Percentiles rank a stretch among this genome's conserved stretches.
Conservation (phyloP, 2,113 vertebrate genomes). For the Crotophaga sulcirostris region DNA sequence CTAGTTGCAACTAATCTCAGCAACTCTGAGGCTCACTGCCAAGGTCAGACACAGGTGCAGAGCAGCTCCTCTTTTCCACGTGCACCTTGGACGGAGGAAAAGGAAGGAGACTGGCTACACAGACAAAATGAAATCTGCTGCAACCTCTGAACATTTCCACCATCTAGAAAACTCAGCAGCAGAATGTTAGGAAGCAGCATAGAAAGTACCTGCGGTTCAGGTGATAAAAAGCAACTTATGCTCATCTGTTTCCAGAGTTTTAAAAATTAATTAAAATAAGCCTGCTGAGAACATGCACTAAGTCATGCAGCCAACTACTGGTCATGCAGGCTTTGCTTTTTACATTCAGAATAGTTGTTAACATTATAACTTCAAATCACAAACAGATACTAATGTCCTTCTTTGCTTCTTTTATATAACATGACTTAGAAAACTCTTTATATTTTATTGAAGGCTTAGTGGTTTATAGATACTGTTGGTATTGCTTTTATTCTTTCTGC, state of each 20-base stretch:
- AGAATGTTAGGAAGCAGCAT: background rate
- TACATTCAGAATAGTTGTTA: background rate
- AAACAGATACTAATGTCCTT: background rate
- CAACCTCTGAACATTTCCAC: background rate
- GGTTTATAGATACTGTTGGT: background rate
- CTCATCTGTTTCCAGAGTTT: background rate
- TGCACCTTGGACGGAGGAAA: background rate
- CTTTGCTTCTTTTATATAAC: background rate
- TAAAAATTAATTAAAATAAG: background rate
- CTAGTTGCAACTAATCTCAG: background rate
- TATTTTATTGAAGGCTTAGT: background rate
- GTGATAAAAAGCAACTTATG: background rate
- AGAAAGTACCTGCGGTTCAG: background rate
- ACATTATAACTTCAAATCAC: background rate
- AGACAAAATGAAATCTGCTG: background rate
- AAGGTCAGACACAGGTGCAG: background rate
- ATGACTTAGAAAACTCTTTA: background rate
- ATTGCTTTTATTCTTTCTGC: background rate
- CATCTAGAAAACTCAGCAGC: background rate
- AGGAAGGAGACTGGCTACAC: background rate
- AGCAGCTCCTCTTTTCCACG: background rate
- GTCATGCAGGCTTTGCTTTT: background rate
- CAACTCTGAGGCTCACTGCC: background rate
- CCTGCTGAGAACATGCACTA: background rate
- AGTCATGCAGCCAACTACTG: background rate